Percentiles rank a stretch among this genome's conserved stretches.
These are phyloP conservation scores for Garrulus glandarius DNA, from an alignment of 2,797 vertebrate species.

Conservation along the genomic window DNA sequence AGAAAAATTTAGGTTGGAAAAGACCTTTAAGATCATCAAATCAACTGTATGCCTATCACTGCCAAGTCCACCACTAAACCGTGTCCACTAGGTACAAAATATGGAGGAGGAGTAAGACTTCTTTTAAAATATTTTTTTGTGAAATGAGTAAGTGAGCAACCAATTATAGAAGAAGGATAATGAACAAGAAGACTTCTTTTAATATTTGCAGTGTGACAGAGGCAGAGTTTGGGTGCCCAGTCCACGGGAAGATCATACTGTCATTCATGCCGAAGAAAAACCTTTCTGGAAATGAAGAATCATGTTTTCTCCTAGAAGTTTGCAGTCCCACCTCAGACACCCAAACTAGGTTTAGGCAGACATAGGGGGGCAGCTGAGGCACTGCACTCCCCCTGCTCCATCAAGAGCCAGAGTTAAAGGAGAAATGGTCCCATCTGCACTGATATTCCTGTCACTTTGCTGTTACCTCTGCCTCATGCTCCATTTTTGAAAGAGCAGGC, in stretches of 20 bases:
- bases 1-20: neutral
- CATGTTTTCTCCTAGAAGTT: neutral
- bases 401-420: neutral
- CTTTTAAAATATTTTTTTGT: neutral
- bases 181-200: neutral
- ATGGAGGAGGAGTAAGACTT: neutral
- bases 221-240: neutral
- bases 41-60: neutral
- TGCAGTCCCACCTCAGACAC: neutral
- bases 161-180: neutral
- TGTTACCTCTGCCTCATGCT: neutral
- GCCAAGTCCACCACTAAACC: neutral
- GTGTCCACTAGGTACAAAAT: neutral
- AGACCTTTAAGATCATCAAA: neutral
- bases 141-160: neutral
- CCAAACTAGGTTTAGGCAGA: neutral
- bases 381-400: neutral
- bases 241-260: neutral
- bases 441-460: neutral
- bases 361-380: neutral
- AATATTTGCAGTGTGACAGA: neutral
- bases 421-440: neutral
- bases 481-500: neutral
- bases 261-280: neutral
- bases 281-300: neutral